A percentile compares a stretch with the other conserved stretches of the same genome.
These are phyloP conservation scores for Koerneria pararmatus DNA, from an alignment of 2,888 invertebrate genomes.

Conservation along the genomic window DNA sequence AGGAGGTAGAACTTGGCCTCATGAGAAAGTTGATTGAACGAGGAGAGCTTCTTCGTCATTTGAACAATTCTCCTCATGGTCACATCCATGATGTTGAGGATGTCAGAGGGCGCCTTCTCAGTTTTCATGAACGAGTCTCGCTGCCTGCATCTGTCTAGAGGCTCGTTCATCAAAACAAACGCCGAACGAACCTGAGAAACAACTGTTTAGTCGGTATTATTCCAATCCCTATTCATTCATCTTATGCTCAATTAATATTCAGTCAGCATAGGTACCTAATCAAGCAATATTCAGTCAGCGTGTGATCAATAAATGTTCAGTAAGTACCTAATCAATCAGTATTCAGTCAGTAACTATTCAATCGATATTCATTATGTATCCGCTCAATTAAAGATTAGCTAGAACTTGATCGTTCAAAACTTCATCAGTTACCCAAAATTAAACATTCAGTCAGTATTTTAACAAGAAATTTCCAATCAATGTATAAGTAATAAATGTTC, in stretches of 20 bases:
- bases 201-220: background rate
- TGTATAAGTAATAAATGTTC: background rate
- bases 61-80: slow-evolving; percentile 56
- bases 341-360: background rate
- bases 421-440: too few species aligned
- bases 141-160: slow-evolving; percentile 41
- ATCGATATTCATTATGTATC: background rate
- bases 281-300: background rate
- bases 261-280: background rate
- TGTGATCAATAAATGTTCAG: background rate
- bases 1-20: slow-evolving; percentile 56
- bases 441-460: background rate
- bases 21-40: slow-evolving; percentile 50
- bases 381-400: too few species aligned
- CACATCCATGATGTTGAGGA: slow-evolving; percentile 57
- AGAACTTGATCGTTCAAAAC: too few species aligned
- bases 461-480: background rate
- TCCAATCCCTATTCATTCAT: background rate
- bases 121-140: slow-evolving; percentile 38
- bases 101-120: slow-evolving; percentile 48
- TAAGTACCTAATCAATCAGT: background rate
- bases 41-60: slow-evolving; percentile 47
- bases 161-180: slow-evolving; percentile 51
- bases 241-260: background rate
- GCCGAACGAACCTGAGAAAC: slow-evolving; percentile 33